Base-by-base conservation (phyloP, 2,888 invertebrate species). In the Alloplasta piceator region DNA sequence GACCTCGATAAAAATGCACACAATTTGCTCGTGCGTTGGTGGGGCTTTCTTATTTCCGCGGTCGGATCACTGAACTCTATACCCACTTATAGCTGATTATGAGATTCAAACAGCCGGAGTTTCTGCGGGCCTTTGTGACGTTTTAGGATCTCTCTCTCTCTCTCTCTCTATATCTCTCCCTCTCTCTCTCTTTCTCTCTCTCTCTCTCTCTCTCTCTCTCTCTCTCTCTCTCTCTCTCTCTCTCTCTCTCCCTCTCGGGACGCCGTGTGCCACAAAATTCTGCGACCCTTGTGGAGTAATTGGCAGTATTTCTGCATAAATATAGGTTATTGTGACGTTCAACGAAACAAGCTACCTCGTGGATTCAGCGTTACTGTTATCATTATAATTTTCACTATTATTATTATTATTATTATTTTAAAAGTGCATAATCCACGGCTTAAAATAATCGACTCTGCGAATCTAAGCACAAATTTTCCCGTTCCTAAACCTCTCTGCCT, bases 41-140 rank as follows among this genome's bases (percentile, higher is more conserved):
- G 50, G 58, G 26, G 26, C 73, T 80, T 76, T 80, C 77, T 67
- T 77, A 80, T 77, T 77, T 77, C 68, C 80, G 68, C 60, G 56
- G 46, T 60, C 68, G 72, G 80, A 77, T 80, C 80, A 80, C 39
- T 80, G 80, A 80, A 80, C 80, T 80, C 77, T 68, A 58, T 73
- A 71, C 71, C 79, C 73, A 80, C 80, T 80, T 77, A 73, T 80
- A 80, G 77, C 73, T 46, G 52, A 46, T 61, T 68, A 58, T 46
- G 66, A 56, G 61, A n/a, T 55, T 26, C 26, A 26, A 14, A 48
- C 60, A 38, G 12, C 55, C 12, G 39, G 63, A 16, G 60, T 48
- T 26, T 26, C 26, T 26, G 26, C 26, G 26, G 26, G 26, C 26
- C 1, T 26, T 64, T 63, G 68, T 75, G 68, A 77, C 73, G 68